These are phyloP conservation scores for Danaus chrysippus DNA, from an alignment of 2,888 invertebrate genomes.

Conservation along the genomic window DNA sequence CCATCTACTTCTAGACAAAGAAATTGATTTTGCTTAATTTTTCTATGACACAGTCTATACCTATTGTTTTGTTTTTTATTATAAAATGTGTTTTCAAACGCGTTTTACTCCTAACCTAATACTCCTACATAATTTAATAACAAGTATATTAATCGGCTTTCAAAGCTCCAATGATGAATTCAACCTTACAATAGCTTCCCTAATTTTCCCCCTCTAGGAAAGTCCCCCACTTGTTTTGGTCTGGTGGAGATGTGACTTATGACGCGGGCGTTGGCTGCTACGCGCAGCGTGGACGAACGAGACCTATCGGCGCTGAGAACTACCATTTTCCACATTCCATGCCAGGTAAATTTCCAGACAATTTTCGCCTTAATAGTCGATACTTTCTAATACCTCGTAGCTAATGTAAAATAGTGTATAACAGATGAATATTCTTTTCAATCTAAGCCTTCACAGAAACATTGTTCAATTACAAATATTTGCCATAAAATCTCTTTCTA, in stretches of 20 bases:
- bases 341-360: conserved; percentile 46
- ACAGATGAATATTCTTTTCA: no score
- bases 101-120: no score
- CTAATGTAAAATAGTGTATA: no score
- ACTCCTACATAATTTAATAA: no score
- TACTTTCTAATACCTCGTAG: no score
- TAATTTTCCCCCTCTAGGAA: conserved; percentile 45
- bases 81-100: no score
- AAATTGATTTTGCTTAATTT: conserved; percentile 31
- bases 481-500: no score
- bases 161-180: neutral
- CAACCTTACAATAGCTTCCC: neutral
- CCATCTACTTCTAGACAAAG: conserved; percentile 62
- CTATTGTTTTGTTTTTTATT: no score
- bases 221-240: conserved; percentile 59
- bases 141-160: no score
- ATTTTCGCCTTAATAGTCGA: neutral
- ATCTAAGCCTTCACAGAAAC: no score
- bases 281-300: conserved; percentile 48
- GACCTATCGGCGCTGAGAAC: conserved; percentile 61
- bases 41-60: no score
- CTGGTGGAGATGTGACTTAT: conserved; percentile 59
- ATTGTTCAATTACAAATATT: no score
- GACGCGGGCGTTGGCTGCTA: conserved; percentile 65
- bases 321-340: conserved; percentile 65